Evolutionary conservation across 2,113 vertebrate genomes (phyloP), one percentile per base, ranked within the genome.

Genomic region (Macroglossus sobrinus): DNA sequence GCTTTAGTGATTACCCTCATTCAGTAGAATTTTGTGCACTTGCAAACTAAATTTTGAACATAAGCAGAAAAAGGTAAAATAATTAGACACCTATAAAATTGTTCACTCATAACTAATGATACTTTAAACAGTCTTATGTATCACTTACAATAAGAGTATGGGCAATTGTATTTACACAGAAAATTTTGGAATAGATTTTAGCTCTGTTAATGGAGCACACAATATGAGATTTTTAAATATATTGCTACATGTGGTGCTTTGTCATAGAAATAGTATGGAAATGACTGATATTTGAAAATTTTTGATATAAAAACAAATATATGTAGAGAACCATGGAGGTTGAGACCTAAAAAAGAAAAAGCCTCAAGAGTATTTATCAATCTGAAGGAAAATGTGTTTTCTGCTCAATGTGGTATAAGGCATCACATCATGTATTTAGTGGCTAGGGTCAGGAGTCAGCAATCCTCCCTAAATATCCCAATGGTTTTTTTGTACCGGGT

Each of bases 1-100:
- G 80, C 84, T 98, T 43, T 97, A 92, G 94, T 96, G 96, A 97
- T 94, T 94, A 28, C 92, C 78, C 78, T 96, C 97, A 87, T 74
- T 97, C 75, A 57, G 68, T 63, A 96, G 91, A 97, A 91, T 97
- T 81, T 91, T 89, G 45, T 40, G 1, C 94, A 76, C 33, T 89
- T 95, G 66, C 92, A 97, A 96, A 95, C 61, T 86, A 12, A 95
- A 80, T 95, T 93, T 97, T 90, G 68, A 97, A 96, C 82, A 72
- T 80, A 64, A 59, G 47, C 45, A 19, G 45, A 85, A 1, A 97
- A 97, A 95, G 35, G 8, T 96, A 89, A 79, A 76, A 85, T 74
- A 94, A 97, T 90, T 76, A 75, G 38, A 95, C 14, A 75, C 53
- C 33, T 97, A 59, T 9, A 63, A 76, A 97, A 38, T 26, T 43